phyloP scores from a whole-genome alignment of 2,888 invertebrate species.

The Cyaniris semiargus region DNA sequence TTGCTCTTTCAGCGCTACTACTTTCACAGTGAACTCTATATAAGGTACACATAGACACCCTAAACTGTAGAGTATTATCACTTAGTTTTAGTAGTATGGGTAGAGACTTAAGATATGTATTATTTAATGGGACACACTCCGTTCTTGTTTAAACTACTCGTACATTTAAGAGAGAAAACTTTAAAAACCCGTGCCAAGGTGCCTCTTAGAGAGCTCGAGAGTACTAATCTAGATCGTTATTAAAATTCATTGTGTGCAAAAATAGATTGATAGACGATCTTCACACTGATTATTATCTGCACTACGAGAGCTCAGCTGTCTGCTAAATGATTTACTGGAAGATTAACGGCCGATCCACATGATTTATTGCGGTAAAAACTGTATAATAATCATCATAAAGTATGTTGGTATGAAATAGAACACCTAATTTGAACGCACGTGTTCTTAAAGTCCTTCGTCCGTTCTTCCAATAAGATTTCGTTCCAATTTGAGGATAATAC shows the following conservation, averaged over 20 bases:
- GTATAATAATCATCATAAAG: not conserved
- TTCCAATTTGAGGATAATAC: not conserved
- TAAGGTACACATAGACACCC: no score
- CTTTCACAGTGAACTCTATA: no score
- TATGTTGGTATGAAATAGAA: not conserved
- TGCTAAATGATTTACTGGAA: constrained; percentile 13
- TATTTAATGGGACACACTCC: no score
- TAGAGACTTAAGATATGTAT: no score
- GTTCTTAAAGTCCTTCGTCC: not conserved
- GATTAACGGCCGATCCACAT: constrained; percentile 3
- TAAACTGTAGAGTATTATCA: no score
- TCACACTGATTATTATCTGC: constrained; percentile 3
- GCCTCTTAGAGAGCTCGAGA: not conserved
- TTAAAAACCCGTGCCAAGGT: not conserved
- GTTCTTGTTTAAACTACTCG: not conserved
- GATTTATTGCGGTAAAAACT: constrained; percentile 13
- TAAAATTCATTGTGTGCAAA: constrained; percentile 19
- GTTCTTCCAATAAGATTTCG: no score
- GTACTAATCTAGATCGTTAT: constrained; percentile 22
- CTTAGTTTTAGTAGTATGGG: no score
- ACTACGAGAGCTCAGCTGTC: not conserved
- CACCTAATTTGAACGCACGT: not conserved
- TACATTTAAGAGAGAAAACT: not conserved
- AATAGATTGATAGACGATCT: constrained; percentile 22
- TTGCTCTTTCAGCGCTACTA: no score